Evolutionary conservation across 2,113 vertebrate species (phyloP).

Genomic region (Chauna torquata): DNA sequence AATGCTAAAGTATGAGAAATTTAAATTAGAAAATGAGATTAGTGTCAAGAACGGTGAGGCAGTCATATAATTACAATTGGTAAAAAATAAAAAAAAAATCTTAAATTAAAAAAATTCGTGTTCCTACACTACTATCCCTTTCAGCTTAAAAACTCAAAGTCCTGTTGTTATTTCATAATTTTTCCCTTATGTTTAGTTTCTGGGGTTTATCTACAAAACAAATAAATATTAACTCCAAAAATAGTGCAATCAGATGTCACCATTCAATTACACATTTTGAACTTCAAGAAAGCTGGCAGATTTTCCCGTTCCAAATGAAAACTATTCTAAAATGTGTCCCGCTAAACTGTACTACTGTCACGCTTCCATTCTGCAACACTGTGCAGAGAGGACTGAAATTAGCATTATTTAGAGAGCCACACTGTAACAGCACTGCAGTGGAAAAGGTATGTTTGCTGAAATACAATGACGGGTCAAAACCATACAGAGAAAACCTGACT

Average conservation of each 20-base stretch:
- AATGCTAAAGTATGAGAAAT: background rate
- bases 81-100: background rate
- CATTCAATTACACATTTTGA: background rate
- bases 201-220: background rate
- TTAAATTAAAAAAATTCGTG: background rate
- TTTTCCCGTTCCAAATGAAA: background rate
- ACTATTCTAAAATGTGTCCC: background rate
- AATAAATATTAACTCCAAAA: background rate
- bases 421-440: background rate
- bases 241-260: background rate
- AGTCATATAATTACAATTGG: background rate
- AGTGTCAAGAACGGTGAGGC: background rate
- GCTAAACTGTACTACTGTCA: background rate
- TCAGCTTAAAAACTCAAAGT: background rate
- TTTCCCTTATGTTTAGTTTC: background rate
- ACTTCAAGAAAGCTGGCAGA: rapidly evolving
- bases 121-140: background rate
- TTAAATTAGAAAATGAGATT: background rate
- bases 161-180: background rate
- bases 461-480: background rate
- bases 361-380: background rate
- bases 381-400: background rate
- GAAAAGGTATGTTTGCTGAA: background rate
- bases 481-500: background rate
- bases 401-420: background rate